A percentile compares a stretch with the other conserved stretches of the same genome.
These are phyloP conservation scores for Pteropus alecto DNA, from an alignment of 2,113 vertebrate species.

Conservation along the genomic window DNA sequence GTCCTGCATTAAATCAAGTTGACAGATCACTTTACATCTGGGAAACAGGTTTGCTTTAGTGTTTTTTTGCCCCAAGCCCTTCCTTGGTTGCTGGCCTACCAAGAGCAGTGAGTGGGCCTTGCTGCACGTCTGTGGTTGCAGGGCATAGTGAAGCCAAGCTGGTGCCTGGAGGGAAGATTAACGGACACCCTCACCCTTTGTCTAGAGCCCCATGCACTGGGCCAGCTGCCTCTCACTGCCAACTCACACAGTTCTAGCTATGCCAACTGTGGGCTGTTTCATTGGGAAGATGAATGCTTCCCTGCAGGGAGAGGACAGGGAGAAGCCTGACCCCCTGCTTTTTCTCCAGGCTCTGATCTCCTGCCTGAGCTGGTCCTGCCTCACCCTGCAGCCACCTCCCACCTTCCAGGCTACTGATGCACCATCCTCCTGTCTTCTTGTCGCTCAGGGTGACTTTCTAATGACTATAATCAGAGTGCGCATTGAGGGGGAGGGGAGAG, in stretches of 20 bases:
- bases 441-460: conserved; percentile 77
- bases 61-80: neutral
- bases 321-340: neutral
- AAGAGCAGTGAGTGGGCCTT: neutral
- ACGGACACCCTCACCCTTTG: neutral
- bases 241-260: neutral
- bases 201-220: neutral
- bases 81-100: neutral
- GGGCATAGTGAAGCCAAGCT: neutral
- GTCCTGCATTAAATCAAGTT: neutral
- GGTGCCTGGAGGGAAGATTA: neutral
- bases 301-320: neutral
- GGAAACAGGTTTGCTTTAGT: neutral
- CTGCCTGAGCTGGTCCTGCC: neutral
- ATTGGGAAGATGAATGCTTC: neutral
- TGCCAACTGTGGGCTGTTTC: neutral
- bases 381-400: neutral
- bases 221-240: neutral
- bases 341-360: neutral
- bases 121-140: neutral
- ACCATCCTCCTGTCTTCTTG: conserved; percentile 19
- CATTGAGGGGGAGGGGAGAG: neutral
- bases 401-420: neutral
- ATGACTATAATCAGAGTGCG: conserved; percentile 79
- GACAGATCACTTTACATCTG: too few relatives aligned